Base-by-base conservation (phyloP, 2,797 vertebrate species). In the Merluccius polli region DNA sequence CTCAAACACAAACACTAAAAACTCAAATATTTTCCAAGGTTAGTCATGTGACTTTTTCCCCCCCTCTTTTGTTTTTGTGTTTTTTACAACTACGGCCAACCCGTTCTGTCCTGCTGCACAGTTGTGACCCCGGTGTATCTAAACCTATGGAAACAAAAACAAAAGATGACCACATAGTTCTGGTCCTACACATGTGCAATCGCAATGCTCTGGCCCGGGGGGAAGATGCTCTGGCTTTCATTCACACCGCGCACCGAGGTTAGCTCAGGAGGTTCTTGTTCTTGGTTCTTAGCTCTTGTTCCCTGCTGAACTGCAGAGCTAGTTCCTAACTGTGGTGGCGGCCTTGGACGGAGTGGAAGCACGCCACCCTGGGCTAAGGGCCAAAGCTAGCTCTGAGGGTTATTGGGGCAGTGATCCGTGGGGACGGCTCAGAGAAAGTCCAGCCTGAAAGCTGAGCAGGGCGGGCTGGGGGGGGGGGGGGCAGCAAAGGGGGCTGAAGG, bases 11-110 rank as follows among this genome's bases (percentile, higher is more conserved):
- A n/a, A 82, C 78, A 76, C 80, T 87, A 85, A 84, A 87, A 88
- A 84, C 85, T 89, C n/a, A 88, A 92, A 90, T 92, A 86, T 84
- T 88, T 89, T 65, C 24, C 31, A 91, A 91, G 90, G 91, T 93
- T 89, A 88, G 88, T 90, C 86, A 84, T 86, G 75, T 24, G 1
- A 59, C 87, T 81, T 77, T 38, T 3, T 18, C 21, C 10, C 10
- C 73, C 84, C 78, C 73, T 11, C 8, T 63, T 73, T 52, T 52
- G 76, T 72, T 35, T 15, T 72, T 68, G 31, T 67, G 35, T 30
- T 70, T 12, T 76, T 33, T 18, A 52, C 7, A 24, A 59, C 52
- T 2, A 18, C 44, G 44, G 44, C 44, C 7, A 21, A n/a, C 18
- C 8, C 52, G n/a, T 24, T 59, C 52, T 10, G 21, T 59, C 52